phyloP scores from a whole-genome alignment of 2,888 invertebrate species.

The Drosophila peninsularis region DNA sequence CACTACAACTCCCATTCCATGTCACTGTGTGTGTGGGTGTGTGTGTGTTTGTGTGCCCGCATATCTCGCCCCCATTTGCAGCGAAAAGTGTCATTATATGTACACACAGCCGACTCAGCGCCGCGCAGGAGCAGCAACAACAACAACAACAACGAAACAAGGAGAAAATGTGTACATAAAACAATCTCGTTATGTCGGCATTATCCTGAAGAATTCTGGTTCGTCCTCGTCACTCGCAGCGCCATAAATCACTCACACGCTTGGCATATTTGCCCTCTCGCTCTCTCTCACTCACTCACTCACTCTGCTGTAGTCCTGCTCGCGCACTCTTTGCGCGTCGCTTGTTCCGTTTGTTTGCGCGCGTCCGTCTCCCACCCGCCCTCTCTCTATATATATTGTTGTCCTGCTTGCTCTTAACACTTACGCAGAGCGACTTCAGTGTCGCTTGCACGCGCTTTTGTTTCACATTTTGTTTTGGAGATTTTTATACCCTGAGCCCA shows the following conservation, averaged over 20 bases:
- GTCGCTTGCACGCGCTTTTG: conserved; percentile 58
- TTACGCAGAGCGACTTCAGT: conserved; percentile 35
- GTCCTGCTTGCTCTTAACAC: conserved; percentile 57
- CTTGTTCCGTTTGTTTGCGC: conserved; percentile 57
- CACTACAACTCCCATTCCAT: conserved; percentile 30
- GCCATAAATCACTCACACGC: conserved; percentile 84
- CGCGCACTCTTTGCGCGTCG: conserved; percentile 41
- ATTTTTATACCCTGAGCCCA: conserved; percentile 25
- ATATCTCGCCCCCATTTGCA: conserved; percentile 67
- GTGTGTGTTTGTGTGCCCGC: conserved; percentile 40
- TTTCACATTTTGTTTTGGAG: conserved; percentile 60
- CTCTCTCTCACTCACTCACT: conserved; percentile 9
- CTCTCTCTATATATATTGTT: conserved; percentile 18
- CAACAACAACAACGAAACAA: conserved; percentile 45
- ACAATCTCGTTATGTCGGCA: conserved; percentile 84
- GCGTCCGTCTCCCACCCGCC: conserved; percentile 36
- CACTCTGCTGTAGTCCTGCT: conserved; percentile 1
- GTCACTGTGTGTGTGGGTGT: conserved; percentile 5
- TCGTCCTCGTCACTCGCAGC: conserved; percentile 83
- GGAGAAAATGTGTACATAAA: conserved; percentile 78
- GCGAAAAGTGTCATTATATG: conserved; percentile 72
- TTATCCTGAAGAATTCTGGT: conserved; percentile 83
- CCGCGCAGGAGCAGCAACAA: conserved; percentile 37
- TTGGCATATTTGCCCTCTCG: conserved; percentile 70
- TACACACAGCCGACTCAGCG: conserved; percentile 45